A percentile compares a stretch with the other conserved stretches of the same genome.
These are phyloP conservation scores for Drosophila eohydei DNA, from an alignment of 2,888 invertebrate genomes.

Conservation along the genomic window DNA sequence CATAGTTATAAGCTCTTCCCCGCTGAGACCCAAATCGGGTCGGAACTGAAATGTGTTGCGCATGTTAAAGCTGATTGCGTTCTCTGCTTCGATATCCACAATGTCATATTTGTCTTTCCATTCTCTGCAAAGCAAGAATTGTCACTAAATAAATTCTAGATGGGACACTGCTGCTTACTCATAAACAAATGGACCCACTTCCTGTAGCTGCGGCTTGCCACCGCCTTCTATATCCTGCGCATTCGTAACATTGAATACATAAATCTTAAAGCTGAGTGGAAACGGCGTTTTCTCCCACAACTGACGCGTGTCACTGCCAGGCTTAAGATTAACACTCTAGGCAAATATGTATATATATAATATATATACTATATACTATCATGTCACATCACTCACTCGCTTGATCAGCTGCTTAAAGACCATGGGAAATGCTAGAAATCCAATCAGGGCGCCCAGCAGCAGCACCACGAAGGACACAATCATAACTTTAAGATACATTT, in stretches of 20 bases:
- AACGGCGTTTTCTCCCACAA: constrained; percentile 92
- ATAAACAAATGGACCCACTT: constrained; percentile 93
- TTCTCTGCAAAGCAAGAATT: constrained; percentile 86
- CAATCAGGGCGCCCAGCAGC: constrained; percentile 88
- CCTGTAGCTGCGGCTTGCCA: constrained; percentile 88
- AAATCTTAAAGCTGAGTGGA: constrained; percentile 90
- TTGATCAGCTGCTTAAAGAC: constrained; percentile 88
- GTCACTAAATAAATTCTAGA: background rate
- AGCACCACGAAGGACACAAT: constrained; percentile 86
- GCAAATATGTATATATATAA: background rate
- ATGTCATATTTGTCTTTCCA: constrained; percentile 92
- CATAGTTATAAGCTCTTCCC: constrained; percentile 89
- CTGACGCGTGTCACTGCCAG: constrained; percentile 89
- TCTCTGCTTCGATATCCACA: constrained; percentile 89
- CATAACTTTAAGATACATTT: constrained; percentile 83
- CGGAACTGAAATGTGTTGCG: constrained; percentile 89
- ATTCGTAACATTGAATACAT: constrained; percentile 93
- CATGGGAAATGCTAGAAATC: constrained; percentile 89
- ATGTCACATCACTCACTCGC: constrained; percentile 85
- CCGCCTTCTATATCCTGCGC: constrained; percentile 89
- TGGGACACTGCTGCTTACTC: constrained; percentile 87
- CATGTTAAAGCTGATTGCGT: constrained; percentile 89
- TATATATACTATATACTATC: background rate
- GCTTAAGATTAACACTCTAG: constrained; percentile 85
- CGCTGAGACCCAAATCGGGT: constrained; percentile 88